Conservation (phyloP, 2,797 vertebrate species). For the Pristis pectinata region DNA sequence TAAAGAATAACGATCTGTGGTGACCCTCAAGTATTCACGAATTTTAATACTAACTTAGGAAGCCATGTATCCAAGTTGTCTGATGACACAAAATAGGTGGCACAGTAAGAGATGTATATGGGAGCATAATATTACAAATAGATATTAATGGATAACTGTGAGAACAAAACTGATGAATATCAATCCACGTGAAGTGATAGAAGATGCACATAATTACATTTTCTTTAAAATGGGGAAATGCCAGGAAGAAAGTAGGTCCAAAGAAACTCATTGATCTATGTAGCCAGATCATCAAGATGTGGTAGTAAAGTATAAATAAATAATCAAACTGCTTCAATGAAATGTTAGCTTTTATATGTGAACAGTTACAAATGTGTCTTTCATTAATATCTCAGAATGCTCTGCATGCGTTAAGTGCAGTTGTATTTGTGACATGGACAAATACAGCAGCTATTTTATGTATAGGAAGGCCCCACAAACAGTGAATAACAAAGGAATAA, state of each 20-base stretch:
- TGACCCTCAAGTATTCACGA: not conserved
- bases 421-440: not conserved
- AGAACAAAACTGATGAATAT: not conserved
- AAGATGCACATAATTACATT: not conserved
- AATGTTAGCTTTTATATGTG: not conserved
- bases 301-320: not conserved
- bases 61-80: not conserved
- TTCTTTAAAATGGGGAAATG: not conserved
- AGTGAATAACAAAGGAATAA: not conserved
- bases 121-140: not conserved
- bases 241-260: not conserved
- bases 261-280: not conserved
- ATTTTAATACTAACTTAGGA: not conserved
- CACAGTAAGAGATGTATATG: not conserved
- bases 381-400: not conserved
- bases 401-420: not conserved
- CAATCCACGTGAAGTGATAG: not conserved
- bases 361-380: not conserved
- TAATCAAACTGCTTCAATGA: not conserved
- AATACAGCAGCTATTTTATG: not conserved
- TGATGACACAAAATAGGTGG: not conserved
- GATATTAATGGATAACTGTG: not conserved
- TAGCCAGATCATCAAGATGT: not conserved
- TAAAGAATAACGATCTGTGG: not conserved
- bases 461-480: not conserved